Evolutionary conservation across 2,888 invertebrate species (phyloP), one percentile per base, ranked within the genome.

Genomic region (Seira ritae): DNA sequence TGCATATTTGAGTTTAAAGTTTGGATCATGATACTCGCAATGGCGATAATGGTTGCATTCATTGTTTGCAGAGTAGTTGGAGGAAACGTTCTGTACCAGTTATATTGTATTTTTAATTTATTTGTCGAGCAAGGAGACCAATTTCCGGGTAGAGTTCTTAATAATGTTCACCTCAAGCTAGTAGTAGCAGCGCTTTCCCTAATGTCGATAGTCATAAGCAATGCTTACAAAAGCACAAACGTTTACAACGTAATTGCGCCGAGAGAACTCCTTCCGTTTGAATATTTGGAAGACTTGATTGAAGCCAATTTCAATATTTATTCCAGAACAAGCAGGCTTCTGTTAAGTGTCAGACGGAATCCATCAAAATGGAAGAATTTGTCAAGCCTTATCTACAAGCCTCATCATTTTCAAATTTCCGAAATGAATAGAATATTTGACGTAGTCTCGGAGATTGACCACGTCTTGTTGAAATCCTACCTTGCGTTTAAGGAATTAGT

Each of bases 151-250:
- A 2, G 1, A 65, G 20, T 10, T 19, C 4, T 65, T 2, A 31
- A 31, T 31, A 31, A 31, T 31, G 31, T 4, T 31, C 8, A 31
- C 31, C 8, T 31, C 3, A 31, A 31, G 31, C 31, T 8, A 2
- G 31, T 8, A 31, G 2, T 31, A 8, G 31, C 3, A 31, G 8
- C 31, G 3, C 17, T 60, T 3, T 3, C 24, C 1, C 23, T 68
- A 1, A 68, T 68, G 37, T 23, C 24, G 1, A 31, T 68, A 1
- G 68, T 68, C n/a, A 22, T 68, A 1, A 68, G n/a, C 15, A 68
- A 68, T 31, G 24, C 31, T 1, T 68, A 68, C n/a, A 68, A 31
- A 24, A 68, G 19, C 17, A 68, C 23, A n/a, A 68, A 68, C 15
- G 31, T 68, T 1, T 23, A 15, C 23, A 23, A 68, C 31, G 12